Evolutionary conservation across 2,888 invertebrate genomes (phyloP).

Genomic region (Gasteruption jaculator): DNA sequence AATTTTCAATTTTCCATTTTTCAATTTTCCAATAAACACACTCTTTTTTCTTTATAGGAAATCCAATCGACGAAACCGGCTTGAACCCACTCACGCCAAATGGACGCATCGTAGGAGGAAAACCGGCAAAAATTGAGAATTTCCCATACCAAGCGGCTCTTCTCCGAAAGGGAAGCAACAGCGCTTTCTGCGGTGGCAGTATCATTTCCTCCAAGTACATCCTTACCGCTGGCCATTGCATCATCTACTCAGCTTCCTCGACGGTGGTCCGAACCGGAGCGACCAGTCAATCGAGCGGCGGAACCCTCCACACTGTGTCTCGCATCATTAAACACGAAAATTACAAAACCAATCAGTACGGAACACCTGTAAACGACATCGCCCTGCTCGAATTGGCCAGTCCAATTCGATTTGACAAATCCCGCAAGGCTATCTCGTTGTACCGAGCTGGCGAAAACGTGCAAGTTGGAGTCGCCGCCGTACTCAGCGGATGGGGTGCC

Average conservation of each 20-base stretch:
- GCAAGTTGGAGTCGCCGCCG: constrained; percentile 13
- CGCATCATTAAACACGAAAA: constrained; percentile 20
- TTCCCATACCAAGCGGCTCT: constrained; percentile 55
- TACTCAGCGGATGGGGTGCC: constrained; percentile 36
- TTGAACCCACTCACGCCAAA: constrained; percentile 43
- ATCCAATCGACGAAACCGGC: too few species aligned
- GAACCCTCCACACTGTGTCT: constrained; percentile 16
- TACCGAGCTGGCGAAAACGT: constrained; percentile 37
- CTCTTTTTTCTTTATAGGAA: too few species aligned
- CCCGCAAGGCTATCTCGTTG: constrained; percentile 51
- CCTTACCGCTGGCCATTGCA: constrained; percentile 60
- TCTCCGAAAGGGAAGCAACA: constrained; percentile 41
- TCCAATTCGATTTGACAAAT: constrained; percentile 52
- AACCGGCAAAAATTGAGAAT: constrained; percentile 50
- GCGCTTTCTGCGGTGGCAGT: constrained; percentile 57
- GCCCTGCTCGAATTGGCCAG: constrained; percentile 55
- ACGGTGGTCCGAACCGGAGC: constrained; percentile 55
- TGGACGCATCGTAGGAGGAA: constrained; percentile 53
- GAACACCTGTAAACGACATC: constrained; percentile 49
- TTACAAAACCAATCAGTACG: not conserved
- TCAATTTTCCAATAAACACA: too few species aligned
- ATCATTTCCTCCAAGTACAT: constrained; percentile 53
- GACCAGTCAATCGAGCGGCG: constrained; percentile 43
- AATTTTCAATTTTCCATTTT: too few species aligned
- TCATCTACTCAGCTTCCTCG: constrained; percentile 37